These are phyloP conservation scores for Danio tinwini DNA, from an alignment of 2,797 vertebrate genomes.

Conservation along the genomic window DNA sequence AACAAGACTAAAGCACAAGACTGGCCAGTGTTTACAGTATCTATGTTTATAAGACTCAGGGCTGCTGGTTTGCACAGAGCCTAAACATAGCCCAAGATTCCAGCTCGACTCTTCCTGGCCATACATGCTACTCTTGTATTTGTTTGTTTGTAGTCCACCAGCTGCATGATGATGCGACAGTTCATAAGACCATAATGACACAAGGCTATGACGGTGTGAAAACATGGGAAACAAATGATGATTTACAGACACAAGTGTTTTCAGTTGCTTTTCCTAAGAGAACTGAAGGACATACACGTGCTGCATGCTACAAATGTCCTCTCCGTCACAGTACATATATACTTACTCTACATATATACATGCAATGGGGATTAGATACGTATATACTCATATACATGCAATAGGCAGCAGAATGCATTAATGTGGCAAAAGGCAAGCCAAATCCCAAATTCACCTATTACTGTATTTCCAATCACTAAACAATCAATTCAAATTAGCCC, in stretches of 20 bases:
- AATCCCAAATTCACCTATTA: not conserved
- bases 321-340: not conserved
- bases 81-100: constrained; percentile 25
- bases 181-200: constrained; percentile 17
- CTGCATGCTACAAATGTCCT: too few relatives aligned
- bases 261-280: not conserved
- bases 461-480: not conserved
- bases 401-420: not conserved
- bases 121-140: constrained; percentile 8
- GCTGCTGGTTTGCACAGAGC: not conserved
- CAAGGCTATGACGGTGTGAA: not conserved
- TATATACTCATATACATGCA: too few relatives aligned
- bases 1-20: constrained; percentile 23
- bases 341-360: not conserved
- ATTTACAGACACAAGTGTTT: constrained; percentile 42
- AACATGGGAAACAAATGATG: constrained; percentile 7
- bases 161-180: constrained; percentile 20
- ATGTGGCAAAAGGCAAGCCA: too few relatives aligned
- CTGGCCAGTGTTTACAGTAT: not conserved
- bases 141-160: constrained; percentile 27
- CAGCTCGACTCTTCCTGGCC: not conserved
- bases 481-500: not conserved
- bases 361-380: not conserved
- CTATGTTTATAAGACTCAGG: constrained; percentile 8
- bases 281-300: not conserved